These are phyloP conservation scores for Luscinia luscinia DNA, from an alignment of 2,797 vertebrate genomes.

Conservation along the genomic window DNA sequence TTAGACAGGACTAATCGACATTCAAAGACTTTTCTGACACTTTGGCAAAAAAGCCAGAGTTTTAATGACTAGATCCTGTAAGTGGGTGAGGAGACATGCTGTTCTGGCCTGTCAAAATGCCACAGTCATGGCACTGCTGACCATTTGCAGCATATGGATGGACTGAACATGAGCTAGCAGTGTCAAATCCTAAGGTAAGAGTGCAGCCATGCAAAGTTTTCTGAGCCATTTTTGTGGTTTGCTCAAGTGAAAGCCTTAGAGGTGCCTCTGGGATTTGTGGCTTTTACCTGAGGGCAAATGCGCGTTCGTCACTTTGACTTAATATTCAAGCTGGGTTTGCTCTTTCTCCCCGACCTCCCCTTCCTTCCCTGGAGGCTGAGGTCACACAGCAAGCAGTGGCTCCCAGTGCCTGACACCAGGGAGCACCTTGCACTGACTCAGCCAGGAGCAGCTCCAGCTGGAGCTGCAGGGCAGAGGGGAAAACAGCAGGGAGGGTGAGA, in stretches of 20 bases:
- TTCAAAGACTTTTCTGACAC: background rate
- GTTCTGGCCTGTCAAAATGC: background rate
- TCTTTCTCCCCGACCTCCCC: background rate
- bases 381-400: constrained; percentile 12
- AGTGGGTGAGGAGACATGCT: background rate
- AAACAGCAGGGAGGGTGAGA: background rate
- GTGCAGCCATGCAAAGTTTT: background rate
- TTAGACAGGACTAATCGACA: background rate
- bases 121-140: background rate
- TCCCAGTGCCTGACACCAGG: background rate
- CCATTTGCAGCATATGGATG: background rate
- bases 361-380: background rate
- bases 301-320: background rate
- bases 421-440: background rate
- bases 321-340: background rate
- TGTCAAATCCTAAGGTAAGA: background rate
- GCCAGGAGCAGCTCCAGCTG: background rate
- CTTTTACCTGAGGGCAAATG: background rate
- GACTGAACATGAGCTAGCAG: background rate
- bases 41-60: background rate
- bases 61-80: background rate
- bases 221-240: background rate
- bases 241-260: background rate
- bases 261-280: background rate
- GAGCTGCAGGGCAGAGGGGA: background rate